Evolutionary conservation across 2,888 invertebrate genomes (phyloP), one percentile per base, ranked within the genome.

Genomic region (Xestobium rufovillosum): DNA sequence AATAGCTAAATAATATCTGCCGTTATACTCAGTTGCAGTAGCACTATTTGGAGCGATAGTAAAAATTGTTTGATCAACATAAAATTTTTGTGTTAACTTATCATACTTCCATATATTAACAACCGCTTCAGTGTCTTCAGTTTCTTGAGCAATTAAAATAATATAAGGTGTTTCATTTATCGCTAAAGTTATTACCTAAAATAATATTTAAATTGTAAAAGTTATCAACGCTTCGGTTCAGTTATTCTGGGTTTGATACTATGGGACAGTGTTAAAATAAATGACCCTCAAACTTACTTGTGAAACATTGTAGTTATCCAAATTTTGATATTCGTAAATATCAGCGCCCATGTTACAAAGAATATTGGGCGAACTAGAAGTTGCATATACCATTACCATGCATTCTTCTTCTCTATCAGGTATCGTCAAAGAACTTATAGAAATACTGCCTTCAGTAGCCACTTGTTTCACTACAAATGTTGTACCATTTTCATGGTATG

Each of bases 71-170:
- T 64, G 61, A 26, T 53, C 44, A 14, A 46, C 26, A 26, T 48
- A 44, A 42, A 63, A 63, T 14, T 38, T 29, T 12, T 38, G 32
- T 2, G 42, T 48, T 3, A 36, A 29, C 11, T 41, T 11, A 34
- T 56, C 48, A 19, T 51, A 50, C 42, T 53, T 50, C 57, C 59
- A 61, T 15, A 64, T 47, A 10, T 50, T 46, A 14, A 60, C 45
- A 16, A 40, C 43, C 4, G 55, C 36, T 27, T 54, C 51, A 3
- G 44, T 35, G 8, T 47, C 35, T 4, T 38, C 28, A 3, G 12
- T 27, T 3, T 38, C 44, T 14, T 30, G 31, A 26, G 39, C 47
- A n/a, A 49, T 46, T 8, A 55, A 45, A 26, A 56, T 38, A 19
- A 55, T 38, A 34, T 51, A 55, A 1, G 49, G 41, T 12, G 32